Evolutionary conservation across 2,113 vertebrate genomes (phyloP).

Genomic region (Urocitellus parryii): DNA sequence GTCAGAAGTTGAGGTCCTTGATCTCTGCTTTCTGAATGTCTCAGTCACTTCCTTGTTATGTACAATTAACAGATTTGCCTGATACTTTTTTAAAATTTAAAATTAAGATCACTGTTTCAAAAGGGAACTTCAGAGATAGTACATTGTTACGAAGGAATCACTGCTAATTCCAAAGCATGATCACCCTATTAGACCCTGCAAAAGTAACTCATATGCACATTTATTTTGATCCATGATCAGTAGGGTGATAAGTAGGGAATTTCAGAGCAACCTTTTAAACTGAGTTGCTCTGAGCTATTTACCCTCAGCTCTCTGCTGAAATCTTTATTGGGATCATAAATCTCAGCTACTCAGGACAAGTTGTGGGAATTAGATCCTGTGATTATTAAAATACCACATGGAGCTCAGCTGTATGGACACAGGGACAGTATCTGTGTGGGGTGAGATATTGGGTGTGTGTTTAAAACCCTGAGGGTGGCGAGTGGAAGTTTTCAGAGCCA

Average conservation of each 20-base stretch:
- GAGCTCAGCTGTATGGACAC: slow-evolving; percentile 17
- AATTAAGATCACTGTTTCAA: slow-evolving; percentile 15
- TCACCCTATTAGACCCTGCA: slow-evolving; percentile 40
- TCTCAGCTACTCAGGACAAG: slow-evolving; percentile 56
- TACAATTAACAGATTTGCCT: slow-evolving; percentile 15
- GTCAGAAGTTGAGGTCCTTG: not conserved
- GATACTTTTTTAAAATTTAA: not conserved
- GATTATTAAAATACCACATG: slow-evolving; percentile 21
- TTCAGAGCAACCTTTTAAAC: slow-evolving; percentile 60
- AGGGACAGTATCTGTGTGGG: not conserved
- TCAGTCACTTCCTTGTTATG: not conserved
- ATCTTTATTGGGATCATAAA: slow-evolving; percentile 35
- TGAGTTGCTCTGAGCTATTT: slow-evolving; percentile 44
- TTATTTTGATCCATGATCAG: slow-evolving; percentile 60
- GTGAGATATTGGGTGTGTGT: not conserved
- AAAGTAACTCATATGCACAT: slow-evolving; percentile 58
- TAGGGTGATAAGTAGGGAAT: slow-evolving; percentile 62
- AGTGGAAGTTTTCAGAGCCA: slow-evolving; percentile 46
- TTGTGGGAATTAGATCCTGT: slow-evolving; percentile 58
- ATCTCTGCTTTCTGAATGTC: not conserved
- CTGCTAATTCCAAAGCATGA: slow-evolving; percentile 63
- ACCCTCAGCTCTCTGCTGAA: slow-evolving; percentile 42
- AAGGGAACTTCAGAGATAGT: slow-evolving; percentile 48
- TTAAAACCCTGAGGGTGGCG: not conserved
- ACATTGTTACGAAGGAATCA: not conserved